Conservation (phyloP, 2,113 vertebrate genomes). For the Hippocampus mohnikei region DNA sequence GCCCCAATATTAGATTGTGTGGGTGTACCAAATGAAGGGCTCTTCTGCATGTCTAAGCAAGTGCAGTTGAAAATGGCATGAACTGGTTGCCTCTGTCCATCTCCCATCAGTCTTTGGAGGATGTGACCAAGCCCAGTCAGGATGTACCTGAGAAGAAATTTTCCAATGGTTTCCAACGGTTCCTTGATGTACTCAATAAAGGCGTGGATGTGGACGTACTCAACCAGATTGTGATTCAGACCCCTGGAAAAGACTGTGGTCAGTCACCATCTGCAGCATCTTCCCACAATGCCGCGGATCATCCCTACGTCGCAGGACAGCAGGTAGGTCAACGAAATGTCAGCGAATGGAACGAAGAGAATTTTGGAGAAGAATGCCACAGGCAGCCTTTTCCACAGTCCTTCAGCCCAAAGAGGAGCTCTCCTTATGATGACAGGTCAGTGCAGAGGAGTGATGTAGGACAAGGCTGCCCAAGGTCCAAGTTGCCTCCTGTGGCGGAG, state of each 20-base stretch:
- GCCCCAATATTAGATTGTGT: neutral
- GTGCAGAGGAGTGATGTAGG: neutral
- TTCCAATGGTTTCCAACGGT: constrained; percentile 57
- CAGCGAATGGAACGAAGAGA: constrained; percentile 15
- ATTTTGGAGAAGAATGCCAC: neutral
- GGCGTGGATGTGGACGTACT: constrained; percentile 56
- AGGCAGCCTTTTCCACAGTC: constrained; percentile 8
- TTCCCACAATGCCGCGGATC: neutral
- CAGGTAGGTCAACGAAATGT: constrained; percentile 11
- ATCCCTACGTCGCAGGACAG: constrained; percentile 4
- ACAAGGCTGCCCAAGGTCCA: constrained; percentile 13
- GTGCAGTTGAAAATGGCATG: neutral
- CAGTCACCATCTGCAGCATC: constrained; percentile 2
- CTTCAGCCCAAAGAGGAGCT: constrained; percentile 9
- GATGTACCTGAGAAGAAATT: constrained; percentile 16
- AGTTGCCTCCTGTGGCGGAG: constrained; percentile 26
- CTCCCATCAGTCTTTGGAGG: constrained; percentile 39
- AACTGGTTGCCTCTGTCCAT: constrained; percentile 25
- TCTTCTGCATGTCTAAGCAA: neutral
- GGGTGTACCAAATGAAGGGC: neutral
- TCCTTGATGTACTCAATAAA: constrained; percentile 64
- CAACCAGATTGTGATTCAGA: constrained; percentile 52
- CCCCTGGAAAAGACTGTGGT: neutral
- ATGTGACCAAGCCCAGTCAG: neutral
- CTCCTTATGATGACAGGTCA: constrained; percentile 15